A percentile compares a stretch with the other conserved stretches of the same genome.
phyloP scores from a whole-genome alignment of 2,797 vertebrate genomes.

The Bovichtus diacanthus region DNA sequence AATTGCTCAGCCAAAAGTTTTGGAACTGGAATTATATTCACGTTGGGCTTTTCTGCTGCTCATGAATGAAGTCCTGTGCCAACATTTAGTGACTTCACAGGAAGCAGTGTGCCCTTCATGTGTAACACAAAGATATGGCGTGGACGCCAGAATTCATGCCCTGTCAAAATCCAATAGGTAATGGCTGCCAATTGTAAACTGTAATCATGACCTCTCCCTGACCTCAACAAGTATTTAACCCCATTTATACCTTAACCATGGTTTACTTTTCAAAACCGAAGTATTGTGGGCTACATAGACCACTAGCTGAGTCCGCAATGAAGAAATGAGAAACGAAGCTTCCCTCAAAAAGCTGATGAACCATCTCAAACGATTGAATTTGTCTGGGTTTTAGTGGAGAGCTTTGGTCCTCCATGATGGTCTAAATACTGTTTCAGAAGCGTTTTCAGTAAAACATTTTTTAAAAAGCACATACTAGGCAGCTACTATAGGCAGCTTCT shows the following conservation, averaged over 20 bases:
- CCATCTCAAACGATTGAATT: slow-evolving; percentile 1
- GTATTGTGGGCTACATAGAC: background rate
- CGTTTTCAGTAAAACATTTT: background rate
- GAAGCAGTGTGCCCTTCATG: background rate
- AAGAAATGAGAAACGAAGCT: slow-evolving; percentile 10
- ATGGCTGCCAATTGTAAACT: background rate
- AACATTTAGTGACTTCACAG: background rate
- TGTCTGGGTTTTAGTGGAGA: background rate
- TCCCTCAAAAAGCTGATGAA: background rate
- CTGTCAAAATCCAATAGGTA: background rate
- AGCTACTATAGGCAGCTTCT: slow-evolving; percentile 8
- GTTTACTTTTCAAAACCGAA: background rate
- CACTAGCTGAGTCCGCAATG: background rate
- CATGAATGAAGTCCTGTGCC: background rate
- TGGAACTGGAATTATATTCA: background rate
- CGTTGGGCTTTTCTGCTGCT: background rate
- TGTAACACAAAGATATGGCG: background rate
- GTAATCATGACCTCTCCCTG: background rate
- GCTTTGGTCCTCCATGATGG: background rate
- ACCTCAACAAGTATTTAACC: background rate
- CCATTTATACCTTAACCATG: background rate
- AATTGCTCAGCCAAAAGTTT: background rate
- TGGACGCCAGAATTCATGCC: background rate
- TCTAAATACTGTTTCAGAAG: background rate
- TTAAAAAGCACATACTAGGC: background rate